Base-by-base conservation (phyloP, 2,113 vertebrate species). In the Arizona elegans region DNA sequence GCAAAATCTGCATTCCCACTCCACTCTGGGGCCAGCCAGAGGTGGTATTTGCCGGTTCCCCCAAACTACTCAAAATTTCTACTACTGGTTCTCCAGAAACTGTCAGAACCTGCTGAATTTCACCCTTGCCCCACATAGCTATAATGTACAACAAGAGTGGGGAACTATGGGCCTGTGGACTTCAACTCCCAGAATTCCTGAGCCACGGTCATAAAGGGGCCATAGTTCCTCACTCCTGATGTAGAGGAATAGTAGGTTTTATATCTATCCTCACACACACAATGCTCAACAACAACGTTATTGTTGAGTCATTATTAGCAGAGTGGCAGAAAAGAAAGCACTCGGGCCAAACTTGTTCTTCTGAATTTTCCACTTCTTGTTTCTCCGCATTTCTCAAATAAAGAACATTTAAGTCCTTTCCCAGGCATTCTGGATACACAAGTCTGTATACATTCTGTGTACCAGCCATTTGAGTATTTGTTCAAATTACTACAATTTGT, bases 281-380 rank as follows among this genome's bases (percentile, higher is more conserved):
- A 70, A 55, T 55, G 56, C 1, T 86, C n/a, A n/a, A 33, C 54
- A 93, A 50, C 4, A 29, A 56, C 47, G 47, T 90, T 54, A 55
- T 58, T 56, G 55, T 56, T 21, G 56, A 58, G 19, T 58, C 53
- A 23, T 4, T 81, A 86, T 17, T 53, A 90, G 89, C 87, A 92
- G 1, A 21, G 91, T 91, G 58, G 21, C 5, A 53, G n/a, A 0
- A 0, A 0, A 0, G 21, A 0, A 1, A 0, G 0, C 26, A 0
- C 1, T 8, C 5, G 75, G 58, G 90, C 75, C 65, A 62, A 91
- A 62, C 33, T 21, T 89, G 12, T 33, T 1, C 43, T 26, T 95
- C 59, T 58, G 0, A 0, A 9, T 26, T 93, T 2, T 62, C 52
- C 89, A 70, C 11, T 12, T 21, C 87, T 21, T 3, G 10, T 90